Evolutionary conservation across 2,113 vertebrate species (phyloP), one percentile per base, ranked within the genome.

Genomic region (Acrocephalus arundinaceus): DNA sequence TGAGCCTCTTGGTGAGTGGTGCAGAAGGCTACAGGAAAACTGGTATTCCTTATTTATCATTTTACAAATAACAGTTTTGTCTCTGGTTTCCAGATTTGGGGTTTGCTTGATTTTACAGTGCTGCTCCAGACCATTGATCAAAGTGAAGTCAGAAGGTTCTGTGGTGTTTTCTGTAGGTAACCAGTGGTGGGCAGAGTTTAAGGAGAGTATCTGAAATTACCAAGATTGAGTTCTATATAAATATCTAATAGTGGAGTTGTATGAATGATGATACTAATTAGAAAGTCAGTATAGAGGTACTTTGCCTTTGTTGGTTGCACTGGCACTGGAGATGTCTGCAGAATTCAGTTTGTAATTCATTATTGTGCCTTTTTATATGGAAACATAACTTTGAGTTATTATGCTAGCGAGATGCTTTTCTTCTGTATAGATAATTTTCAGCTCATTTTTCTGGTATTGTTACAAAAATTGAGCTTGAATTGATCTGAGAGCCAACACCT

Each of bases 1-100:
- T 55, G 54, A 85, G 30, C 62, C 25, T 73, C 75, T 65, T 0
- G 0, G 30, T 9, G 62, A 45, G 39, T 4, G 45, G 6, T 35
- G 23, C 48, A 52, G 67, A 77, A 90, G 59, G 45, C 37, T 57
- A 5, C 31, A 24, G 67, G 52, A 78, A 27, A 83, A 21, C 35
- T 37, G 52, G 0, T 30, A 1, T 24, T 65, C 16, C 21, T 70
- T 55, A 21, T 46, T 85, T 54, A 25, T 45, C 3, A 1, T 46
- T 77, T 73, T 51, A 58, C 19, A 58, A 39, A 12, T 25, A 39
- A 8, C 19, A 37, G 10, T 37, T 79, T 70, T 71, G 21, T 17
- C 59, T 89, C 59, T 39, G n/a, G 16, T 63, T 91, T 81, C 63
- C 45, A 41, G 0, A n/a, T 66, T 20, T n/a, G 39, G 16, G 9